Conservation (phyloP, 2,113 vertebrate species). For the Megaptera novaeangliae region DNA sequence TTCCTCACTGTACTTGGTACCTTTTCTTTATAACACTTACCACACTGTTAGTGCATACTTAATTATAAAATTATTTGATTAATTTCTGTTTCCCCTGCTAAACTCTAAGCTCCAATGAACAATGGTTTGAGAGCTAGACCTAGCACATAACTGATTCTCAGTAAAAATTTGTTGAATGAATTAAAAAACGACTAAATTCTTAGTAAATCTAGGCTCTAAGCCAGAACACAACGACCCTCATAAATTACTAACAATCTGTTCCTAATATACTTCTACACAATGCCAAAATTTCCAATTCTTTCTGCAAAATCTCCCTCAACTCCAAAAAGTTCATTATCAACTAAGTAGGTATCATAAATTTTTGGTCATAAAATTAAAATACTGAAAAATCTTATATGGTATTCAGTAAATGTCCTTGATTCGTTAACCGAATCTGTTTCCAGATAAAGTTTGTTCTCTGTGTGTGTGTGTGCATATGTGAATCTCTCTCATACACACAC, state of each 20-base stretch:
- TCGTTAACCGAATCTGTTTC: background rate
- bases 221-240: background rate
- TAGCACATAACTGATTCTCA: background rate
- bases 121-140: background rate
- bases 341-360: background rate
- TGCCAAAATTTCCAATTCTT: background rate
- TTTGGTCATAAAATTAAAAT: background rate
- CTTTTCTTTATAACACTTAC: background rate
- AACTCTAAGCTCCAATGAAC: background rate
- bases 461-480: background rate
- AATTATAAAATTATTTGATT: background rate
- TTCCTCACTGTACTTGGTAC: background rate
- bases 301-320: conserved; percentile 6
- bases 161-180: background rate
- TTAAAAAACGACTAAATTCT: background rate
- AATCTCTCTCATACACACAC: background rate
- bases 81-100: background rate
- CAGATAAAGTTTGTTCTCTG: background rate
- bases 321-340: background rate
- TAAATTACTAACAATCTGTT: background rate
- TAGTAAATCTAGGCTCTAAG: background rate
- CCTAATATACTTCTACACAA: background rate
- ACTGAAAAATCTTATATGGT: background rate
- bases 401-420: background rate
- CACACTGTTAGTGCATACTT: background rate